Evolutionary conservation across 35 echinoderm and acorn worm species (phyloP), one percentile per base, ranked within the genome.

Genomic region (Holothuria glaberrima): DNA sequence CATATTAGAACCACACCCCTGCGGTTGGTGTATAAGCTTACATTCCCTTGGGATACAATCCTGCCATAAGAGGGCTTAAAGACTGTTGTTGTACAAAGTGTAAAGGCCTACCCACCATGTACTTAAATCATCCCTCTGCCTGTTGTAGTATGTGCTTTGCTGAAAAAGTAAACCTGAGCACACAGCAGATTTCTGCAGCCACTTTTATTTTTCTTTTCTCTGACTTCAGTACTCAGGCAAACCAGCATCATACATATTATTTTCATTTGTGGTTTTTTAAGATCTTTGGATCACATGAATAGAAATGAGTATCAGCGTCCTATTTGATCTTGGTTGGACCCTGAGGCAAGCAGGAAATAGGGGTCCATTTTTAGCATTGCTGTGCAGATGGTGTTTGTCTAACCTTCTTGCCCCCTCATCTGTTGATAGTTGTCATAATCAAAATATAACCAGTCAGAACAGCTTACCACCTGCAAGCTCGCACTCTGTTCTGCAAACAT

Each of bases 361-460:
- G 44, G 33, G 71, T 32, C 28, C 34, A 31, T 41, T 38, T n/a
- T 75, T 41, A 41, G 32, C 10, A 12, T 34, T 19, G 13, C 7
- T 13, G 44, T 38, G 30, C 22, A 75, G 28, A 75, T 19, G 33
- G 30, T 75, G 71, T 75, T 75, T 75, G 71, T 75, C 32, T 75
- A 75, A 75, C 71, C 71, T 75, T 41, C 44, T 75, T 75, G 34
- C 19, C 32, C 71, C 71, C 71, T 41, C 31, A 75, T 38, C 28
- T 75, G 71, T 75, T 75, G 71, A 75, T 7, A 75, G 71, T 75
- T 75, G 71, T 34, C 71, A 41, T 34, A 75, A 75, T 75, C 71
- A 75, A 75, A 75, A 75, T 32, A 75, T 32, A 44, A 54, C 50
- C 13, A 14, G 13, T 0, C 5, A 54, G 12, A 54, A 9, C 50